Conservation (phyloP, 2,797 vertebrate genomes). For the Melanotaenia parkinsoni region DNA sequence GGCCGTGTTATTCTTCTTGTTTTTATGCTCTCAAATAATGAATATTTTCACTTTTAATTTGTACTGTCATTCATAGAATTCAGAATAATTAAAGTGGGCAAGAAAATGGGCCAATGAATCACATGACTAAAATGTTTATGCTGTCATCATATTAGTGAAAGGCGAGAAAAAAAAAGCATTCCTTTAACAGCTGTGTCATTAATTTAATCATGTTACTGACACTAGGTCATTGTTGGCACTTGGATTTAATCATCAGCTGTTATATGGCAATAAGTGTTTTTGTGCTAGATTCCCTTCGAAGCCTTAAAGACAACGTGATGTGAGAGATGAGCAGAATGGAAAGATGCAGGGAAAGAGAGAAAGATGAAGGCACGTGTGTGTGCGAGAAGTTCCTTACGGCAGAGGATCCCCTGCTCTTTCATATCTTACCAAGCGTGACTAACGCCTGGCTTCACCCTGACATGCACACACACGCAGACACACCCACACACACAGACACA, state of each 20-base stretch:
- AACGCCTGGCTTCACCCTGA: conserved; percentile 64
- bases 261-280: conserved; percentile 25
- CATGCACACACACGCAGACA: conserved; percentile 31
- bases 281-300: conserved; percentile 31
- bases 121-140: background rate
- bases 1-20: background rate
- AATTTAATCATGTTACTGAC: conserved; percentile 9
- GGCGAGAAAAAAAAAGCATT: background rate
- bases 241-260: conserved; percentile 41
- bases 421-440: conserved; percentile 77
- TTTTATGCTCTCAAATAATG: background rate
- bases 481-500: conserved; percentile 37
- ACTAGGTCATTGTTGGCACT: conserved; percentile 9
- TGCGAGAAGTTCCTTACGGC: conserved; percentile 74
- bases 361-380: conserved; percentile 50
- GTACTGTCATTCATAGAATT: background rate
- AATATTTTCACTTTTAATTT: background rate
- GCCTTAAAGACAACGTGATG: conserved; percentile 23
- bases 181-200: background rate
- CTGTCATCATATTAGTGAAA: background rate
- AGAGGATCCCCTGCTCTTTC: conserved; percentile 80
- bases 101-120: background rate
- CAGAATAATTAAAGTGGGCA: background rate
- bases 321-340: conserved; percentile 41
- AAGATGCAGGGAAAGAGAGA: conserved; percentile 38